Percentiles rank a stretch among this genome's conserved stretches.
phyloP scores from a whole-genome alignment of 2,113 vertebrate genomes.

The Anas platyrhynchos region DNA sequence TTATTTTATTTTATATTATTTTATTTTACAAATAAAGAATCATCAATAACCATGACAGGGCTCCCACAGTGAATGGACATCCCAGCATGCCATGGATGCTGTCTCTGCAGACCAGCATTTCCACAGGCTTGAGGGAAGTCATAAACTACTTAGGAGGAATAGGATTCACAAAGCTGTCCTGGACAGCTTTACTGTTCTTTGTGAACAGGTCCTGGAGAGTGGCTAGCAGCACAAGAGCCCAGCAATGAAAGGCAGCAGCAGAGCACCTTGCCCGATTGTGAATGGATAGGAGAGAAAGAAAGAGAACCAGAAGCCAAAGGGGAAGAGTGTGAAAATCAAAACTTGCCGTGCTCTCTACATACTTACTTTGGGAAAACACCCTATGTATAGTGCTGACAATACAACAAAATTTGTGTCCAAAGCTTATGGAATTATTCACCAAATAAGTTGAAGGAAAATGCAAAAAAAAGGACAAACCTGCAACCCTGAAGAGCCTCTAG shows the following conservation, averaged over 20 bases:
- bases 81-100: neutral
- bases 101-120: neutral
- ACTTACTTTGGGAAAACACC: constrained; percentile 44
- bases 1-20: no score
- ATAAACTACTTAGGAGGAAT: constrained; percentile 59
- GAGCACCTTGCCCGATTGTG: constrained; percentile 57
- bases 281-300: constrained; percentile 56
- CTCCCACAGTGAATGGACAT: neutral
- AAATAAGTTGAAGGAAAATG: neutral
- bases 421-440: neutral
- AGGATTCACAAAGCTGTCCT: constrained; percentile 1
- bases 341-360: constrained; percentile 30
- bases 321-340: constrained; percentile 42
- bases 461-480: neutral
- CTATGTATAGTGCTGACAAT: constrained; percentile 16
- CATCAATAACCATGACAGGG: constrained; percentile 24
- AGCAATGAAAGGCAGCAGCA: constrained; percentile 55
- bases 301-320: constrained; percentile 60
- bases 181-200: constrained; percentile 30
- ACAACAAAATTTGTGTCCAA: constrained; percentile 1
- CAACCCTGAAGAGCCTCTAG: neutral
- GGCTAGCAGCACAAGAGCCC: constrained; percentile 36
- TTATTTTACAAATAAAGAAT: neutral
- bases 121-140: constrained; percentile 66
- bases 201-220: constrained; percentile 63